Evolutionary conservation across 2,113 vertebrate genomes (phyloP), one percentile per base, ranked within the genome.

Genomic region (Planiliza haematocheilus): DNA sequence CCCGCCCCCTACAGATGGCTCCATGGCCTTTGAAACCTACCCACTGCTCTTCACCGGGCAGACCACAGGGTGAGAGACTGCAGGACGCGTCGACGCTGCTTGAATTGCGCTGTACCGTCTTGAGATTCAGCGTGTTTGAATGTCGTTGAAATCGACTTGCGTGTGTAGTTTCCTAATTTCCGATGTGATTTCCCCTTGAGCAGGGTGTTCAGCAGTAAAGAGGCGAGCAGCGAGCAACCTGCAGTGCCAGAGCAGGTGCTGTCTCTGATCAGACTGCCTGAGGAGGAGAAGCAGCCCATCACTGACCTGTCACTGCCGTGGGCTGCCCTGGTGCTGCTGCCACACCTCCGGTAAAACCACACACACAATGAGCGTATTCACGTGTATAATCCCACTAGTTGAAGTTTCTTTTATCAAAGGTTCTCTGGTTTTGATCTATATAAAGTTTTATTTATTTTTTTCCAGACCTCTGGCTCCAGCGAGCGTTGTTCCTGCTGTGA

Each of bases 21-120:
- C 96, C 13, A 96, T 98, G 97, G 95, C 95, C 4, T 96, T 96
- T 70, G 97, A 99, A 81, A 98, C 96, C 48, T 99, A 99, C 88
- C 97, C 97, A 13, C 93, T 99, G 1, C 20, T 94, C 79, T 99
- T 99, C 91, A 89, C 87, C 0, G 93, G 90, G 4, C 91, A 93
- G 16, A 77, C 73, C 0, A 34, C 88, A 45, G 91, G 91, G 97
- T 99, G 82, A 95, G 86, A 52, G 24, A 30, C 24, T 30, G 24
- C 24, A 30, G 24, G 24, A 30, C 5, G 24, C 24, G 24, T 30
- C 5, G 2, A 30, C 24, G 24, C 3, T n/a, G n/a, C n/a, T n/a
- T n/a, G n/a, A n/a, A n/a, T n/a, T n/a, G n/a, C n/a, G n/a, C n/a
- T n/a, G n/a, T n/a, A n/a, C n/a, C n/a, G n/a, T n/a, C n/a, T n/a